phyloP scores from a whole-genome alignment of 2,888 invertebrate species.

The Leptarthrus brevirostris region DNA sequence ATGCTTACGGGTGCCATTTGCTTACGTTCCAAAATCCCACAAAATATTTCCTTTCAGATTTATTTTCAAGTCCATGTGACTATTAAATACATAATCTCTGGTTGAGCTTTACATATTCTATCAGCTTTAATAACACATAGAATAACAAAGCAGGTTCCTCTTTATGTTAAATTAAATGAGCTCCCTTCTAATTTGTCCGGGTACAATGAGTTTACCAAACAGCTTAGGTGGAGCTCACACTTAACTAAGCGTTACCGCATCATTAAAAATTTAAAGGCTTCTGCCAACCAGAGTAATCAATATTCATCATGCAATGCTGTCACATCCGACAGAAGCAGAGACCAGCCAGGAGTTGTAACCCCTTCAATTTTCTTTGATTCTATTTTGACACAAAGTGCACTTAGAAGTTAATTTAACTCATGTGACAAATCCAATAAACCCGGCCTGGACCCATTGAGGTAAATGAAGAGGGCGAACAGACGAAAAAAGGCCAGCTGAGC shows the following conservation, averaged over 20 bases:
- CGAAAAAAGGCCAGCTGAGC: constrained; percentile 23
- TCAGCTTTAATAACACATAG: too few species aligned
- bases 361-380: constrained; percentile 31
- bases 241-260: background rate
- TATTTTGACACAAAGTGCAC: constrained; percentile 37
- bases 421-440: constrained; percentile 47
- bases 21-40: too few species aligned
- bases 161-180: too few species aligned
- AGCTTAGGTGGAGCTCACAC: too few species aligned
- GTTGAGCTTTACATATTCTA: too few species aligned
- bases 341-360: background rate
- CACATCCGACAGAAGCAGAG: background rate
- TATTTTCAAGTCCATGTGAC: too few species aligned
- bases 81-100: too few species aligned
- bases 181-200: too few species aligned
- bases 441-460: background rate
- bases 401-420: constrained; percentile 37
- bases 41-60: too few species aligned
- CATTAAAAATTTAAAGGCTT: background rate
- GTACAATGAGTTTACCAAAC: too few species aligned
- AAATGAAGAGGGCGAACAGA: background rate
- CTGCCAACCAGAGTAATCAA: background rate
- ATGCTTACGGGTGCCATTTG: too few species aligned
- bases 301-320: background rate
- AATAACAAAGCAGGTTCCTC: too few species aligned